Percentiles rank a stretch among this genome's conserved stretches.
phyloP scores from a whole-genome alignment of 1,140 invertebrate species.

The Tenebrio molitor region DNA sequence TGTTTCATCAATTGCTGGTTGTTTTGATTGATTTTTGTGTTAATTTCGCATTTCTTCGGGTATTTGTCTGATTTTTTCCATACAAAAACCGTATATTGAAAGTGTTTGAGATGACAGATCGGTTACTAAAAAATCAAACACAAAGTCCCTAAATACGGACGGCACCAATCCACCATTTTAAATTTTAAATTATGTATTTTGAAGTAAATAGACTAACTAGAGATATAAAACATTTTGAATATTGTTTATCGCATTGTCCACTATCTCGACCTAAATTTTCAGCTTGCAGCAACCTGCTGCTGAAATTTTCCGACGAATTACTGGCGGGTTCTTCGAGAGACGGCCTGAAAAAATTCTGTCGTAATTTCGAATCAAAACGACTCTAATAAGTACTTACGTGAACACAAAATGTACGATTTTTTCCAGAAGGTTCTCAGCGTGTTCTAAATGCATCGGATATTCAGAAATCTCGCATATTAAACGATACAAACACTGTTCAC shows the following conservation, averaged over 20 bases:
- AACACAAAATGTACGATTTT: slow-evolving; percentile 57
- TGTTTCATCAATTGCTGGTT: background rate
- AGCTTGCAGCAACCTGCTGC: slow-evolving; percentile 48
- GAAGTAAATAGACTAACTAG: slow-evolving; percentile 57
- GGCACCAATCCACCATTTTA: no score
- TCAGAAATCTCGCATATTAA: slow-evolving; percentile 55
- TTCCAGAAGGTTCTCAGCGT: slow-evolving; percentile 51
- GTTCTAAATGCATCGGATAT: slow-evolving; percentile 52
- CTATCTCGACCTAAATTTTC: slow-evolving; percentile 52
- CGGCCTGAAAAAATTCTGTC: slow-evolving; percentile 52
- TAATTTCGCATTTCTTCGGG: slow-evolving; percentile 8
- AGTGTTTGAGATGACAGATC: background rate
- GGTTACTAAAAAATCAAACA: slow-evolving; percentile 4
- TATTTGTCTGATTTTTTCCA: background rate
- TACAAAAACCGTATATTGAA: background rate
- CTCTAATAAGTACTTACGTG: slow-evolving; percentile 54
- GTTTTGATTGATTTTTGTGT: background rate
- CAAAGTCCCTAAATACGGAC: background rate
- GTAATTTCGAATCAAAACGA: slow-evolving; percentile 19
- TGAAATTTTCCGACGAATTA: slow-evolving; percentile 41
- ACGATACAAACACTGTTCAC: slow-evolving; percentile 52
- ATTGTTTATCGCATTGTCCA: slow-evolving; percentile 52
- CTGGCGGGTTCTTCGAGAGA: slow-evolving; percentile 47
- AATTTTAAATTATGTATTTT: slow-evolving; percentile 55
- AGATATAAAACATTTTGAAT: slow-evolving; percentile 55